Evolutionary conservation across 2,797 vertebrate species (phyloP), one percentile per base, ranked within the genome.

Genomic region (Pangasius sanitwongsei): DNA sequence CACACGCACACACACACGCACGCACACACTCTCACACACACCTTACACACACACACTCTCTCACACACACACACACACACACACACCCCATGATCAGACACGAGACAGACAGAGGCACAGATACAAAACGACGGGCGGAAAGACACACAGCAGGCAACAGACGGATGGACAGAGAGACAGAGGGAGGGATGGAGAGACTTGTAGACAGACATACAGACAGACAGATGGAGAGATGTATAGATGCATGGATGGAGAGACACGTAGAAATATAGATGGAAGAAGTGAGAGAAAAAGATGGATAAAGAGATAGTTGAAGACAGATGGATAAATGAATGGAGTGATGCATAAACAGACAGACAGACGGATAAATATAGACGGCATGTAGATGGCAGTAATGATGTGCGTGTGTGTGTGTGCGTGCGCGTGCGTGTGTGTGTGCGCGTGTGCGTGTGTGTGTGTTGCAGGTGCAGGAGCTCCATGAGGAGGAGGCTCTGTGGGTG

Each of bases 401-500:
- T 11, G 67, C 28, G 41, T 3, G 9, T 2, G 48, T 48, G 48
- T 48, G 48, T 48, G 48, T 48, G 48, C 9, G 6, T 48, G 6
- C 1, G 1, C 9, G 48, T 50, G 7, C 1, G 48, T 9, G 7
- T 50, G 48, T 11, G 7, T 50, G 48, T 50, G 7, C 1, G 48
- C 0, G 7, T 50, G 48, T 50, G 48, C 1, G 25, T 25, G 11
- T 37, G 41, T 55, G 31, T 41, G 31, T n/a, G 18, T 2, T 48
- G 0, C 89, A 99, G 99, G 98, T 99, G 28, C 98, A 99, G 93
- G 99, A 99, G 88, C 97, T 99, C 85, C 98, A 99, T 0, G 98
- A 99, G 90, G 99, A 99, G 89, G 98, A 99, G 93, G 96, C 97
- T 0, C 98, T 99, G 93, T 99, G 99, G 99, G 98, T 99, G 72